Conservation (phyloP, 2,797 vertebrate species). For the Dendrocincla tyrannina region DNA sequence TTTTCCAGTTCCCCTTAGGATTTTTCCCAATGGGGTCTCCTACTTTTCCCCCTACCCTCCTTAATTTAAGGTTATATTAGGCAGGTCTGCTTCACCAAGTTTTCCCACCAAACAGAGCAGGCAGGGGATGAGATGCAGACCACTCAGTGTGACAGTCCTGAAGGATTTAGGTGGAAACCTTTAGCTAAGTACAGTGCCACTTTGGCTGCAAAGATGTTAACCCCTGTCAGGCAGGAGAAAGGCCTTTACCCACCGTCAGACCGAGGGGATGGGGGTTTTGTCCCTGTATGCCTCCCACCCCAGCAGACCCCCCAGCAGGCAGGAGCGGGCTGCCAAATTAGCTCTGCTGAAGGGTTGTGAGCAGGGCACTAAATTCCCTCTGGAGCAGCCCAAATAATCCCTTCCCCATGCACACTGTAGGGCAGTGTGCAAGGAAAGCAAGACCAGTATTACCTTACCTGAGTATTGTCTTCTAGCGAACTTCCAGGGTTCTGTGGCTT, state of each 20-base stretch:
- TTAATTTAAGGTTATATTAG: neutral
- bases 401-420: neutral
- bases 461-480: neutral
- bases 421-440: neutral
- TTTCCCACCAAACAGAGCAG: neutral
- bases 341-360: neutral
- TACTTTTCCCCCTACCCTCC: too few relatives aligned
- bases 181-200: neutral
- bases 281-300: neutral
- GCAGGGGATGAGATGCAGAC: neutral
- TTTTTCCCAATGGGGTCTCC: neutral
- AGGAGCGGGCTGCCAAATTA: neutral
- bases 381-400: neutral
- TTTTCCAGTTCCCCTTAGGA: neutral
- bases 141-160: rapidly evolving
- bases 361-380: neutral
- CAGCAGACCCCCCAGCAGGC: neutral
- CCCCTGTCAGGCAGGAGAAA: neutral
- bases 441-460: neutral
- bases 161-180: neutral
- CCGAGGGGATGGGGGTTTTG: neutral
- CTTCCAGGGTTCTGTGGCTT: neutral
- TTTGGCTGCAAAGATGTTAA: neutral
- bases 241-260: neutral
- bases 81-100: neutral